Evolutionary conservation across 2,888 invertebrate genomes (phyloP).

Genomic region (Operophtera brumata): DNA sequence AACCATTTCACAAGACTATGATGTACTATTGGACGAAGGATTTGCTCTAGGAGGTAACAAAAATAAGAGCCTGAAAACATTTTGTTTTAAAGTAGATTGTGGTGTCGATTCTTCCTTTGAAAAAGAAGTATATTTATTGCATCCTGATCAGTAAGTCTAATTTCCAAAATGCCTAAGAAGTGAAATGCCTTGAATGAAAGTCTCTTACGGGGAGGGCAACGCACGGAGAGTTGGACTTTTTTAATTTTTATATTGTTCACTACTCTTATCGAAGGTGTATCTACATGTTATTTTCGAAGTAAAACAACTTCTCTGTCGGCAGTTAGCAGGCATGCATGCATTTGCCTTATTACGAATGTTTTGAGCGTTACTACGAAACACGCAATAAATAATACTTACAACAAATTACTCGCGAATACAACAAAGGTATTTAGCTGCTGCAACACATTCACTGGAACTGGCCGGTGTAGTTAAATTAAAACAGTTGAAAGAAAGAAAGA

Average conservation of each 20-base stretch:
- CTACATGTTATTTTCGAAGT: conserved; percentile 17
- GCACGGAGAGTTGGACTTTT: not conserved
- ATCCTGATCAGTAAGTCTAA: too few relatives aligned
- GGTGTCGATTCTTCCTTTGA: too few relatives aligned
- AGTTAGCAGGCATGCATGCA: conserved; percentile 21
- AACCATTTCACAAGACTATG: too few relatives aligned
- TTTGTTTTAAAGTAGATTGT: too few relatives aligned
- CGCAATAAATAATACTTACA: conserved; percentile 38
- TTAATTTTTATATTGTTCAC: conserved; percentile 4
- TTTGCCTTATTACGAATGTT: conserved; percentile 33
- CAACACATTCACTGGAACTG: conserved; percentile 1
- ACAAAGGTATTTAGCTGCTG: conserved; percentile 24
- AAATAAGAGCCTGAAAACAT: too few relatives aligned
- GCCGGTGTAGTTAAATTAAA: not conserved
- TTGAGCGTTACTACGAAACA: conserved; percentile 40
- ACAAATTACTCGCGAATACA: conserved; percentile 40
- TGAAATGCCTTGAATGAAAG: too few relatives aligned
- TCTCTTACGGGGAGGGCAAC: too few relatives aligned
- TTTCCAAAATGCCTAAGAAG: too few relatives aligned
- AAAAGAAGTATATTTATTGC: too few relatives aligned
- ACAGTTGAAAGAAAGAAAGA: too few relatives aligned
- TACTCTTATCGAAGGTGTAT: conserved; percentile 15
- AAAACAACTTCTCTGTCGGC: conserved; percentile 17
- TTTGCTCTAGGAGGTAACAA: too few relatives aligned
- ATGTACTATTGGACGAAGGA: too few relatives aligned